phyloP scores from a whole-genome alignment of 1,140 invertebrate genomes.

The Cyclina sinensis region DNA sequence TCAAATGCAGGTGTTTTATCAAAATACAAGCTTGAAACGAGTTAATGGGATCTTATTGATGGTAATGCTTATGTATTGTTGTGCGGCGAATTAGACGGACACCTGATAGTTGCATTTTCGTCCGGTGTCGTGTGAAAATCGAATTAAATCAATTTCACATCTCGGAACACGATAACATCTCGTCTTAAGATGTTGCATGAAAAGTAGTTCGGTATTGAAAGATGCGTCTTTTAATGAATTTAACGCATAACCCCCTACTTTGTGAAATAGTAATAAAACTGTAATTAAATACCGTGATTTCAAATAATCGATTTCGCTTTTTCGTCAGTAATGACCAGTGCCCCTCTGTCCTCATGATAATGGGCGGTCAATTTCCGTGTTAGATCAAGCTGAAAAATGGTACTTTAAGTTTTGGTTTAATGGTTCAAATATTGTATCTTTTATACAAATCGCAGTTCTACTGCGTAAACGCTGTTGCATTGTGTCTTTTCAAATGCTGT shows the following conservation, averaged over 20 bases:
- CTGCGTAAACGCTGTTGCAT: too few relatives aligned
- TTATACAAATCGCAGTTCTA: too few relatives aligned
- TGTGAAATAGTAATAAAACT: not conserved
- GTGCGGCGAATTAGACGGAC: not conserved
- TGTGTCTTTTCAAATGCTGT: too few relatives aligned
- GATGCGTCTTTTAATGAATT: constrained; percentile 5
- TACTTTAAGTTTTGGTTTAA: too few relatives aligned
- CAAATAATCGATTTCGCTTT: too few relatives aligned
- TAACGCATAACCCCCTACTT: constrained; percentile 3
- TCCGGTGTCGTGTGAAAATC: constrained; percentile 22
- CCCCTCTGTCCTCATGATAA: too few relatives aligned
- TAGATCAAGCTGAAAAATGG: too few relatives aligned
- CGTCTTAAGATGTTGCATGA: not conserved
- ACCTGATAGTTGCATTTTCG: constrained; percentile 8
- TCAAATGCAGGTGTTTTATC: constrained; percentile 20
- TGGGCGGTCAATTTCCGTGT: too few relatives aligned
- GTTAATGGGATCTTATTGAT: constrained; percentile 10
- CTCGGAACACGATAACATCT: constrained; percentile 4
- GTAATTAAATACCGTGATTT: not conserved
- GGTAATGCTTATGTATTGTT: constrained; percentile 15
- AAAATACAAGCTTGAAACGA: constrained; percentile 6
- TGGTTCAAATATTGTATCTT: too few relatives aligned
- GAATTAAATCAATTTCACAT: constrained; percentile 38
- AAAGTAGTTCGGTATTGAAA: not conserved
- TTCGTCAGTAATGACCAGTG: too few relatives aligned